These are phyloP conservation scores for Deroptyus accipitrinus DNA, from an alignment of 2,113 vertebrate species.

Conservation along the genomic window DNA sequence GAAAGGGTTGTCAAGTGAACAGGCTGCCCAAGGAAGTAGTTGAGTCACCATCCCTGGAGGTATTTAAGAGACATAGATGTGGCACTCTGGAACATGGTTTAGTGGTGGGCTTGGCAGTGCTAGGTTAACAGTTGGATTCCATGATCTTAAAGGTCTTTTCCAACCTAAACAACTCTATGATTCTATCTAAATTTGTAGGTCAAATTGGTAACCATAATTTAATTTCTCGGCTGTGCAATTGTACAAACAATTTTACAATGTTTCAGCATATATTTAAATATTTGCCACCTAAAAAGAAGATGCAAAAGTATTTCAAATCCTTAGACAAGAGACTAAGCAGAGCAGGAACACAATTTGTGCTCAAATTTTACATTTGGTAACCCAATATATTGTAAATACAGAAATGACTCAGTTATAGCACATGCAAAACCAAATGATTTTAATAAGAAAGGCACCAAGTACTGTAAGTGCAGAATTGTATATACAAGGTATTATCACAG, in stretches of 20 bases:
- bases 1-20: not conserved
- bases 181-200: not conserved
- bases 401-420: not conserved
- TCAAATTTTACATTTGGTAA: not conserved
- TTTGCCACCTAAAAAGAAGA: not conserved
- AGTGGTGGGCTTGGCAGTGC: not conserved
- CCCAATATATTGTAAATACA: not conserved
- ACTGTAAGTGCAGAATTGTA: not conserved
- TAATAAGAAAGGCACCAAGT: not conserved
- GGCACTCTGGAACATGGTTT: not conserved
- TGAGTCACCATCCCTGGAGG: not conserved
- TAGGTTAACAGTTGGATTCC: not conserved
- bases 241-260: not conserved
- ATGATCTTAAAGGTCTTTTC: not conserved
- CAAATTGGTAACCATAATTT: not conserved
- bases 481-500: not conserved
- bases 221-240: not conserved
- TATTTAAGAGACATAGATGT: not conserved
- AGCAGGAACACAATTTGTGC: not conserved
- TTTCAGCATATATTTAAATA: not conserved
- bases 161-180: not conserved
- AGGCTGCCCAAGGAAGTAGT: not conserved
- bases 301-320: not conserved
- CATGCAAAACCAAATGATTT: not conserved
- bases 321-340: not conserved